Evolutionary conservation across 2,888 invertebrate species (phyloP).

Genomic region (Acholoe squamosa): DNA sequence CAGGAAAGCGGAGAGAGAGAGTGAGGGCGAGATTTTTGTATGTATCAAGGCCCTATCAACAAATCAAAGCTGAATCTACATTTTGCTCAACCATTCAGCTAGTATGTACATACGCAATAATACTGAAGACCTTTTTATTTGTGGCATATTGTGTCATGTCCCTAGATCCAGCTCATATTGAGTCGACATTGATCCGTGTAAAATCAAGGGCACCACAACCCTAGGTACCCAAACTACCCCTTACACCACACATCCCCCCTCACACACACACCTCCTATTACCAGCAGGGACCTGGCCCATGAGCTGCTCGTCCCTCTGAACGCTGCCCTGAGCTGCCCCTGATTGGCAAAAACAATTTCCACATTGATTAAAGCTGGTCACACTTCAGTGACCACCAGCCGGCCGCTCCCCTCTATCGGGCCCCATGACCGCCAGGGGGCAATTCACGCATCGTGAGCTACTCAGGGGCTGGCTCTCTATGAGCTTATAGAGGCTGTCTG

Average conservation of each 20-base stretch:
- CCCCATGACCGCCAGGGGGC: conserved; percentile 12
- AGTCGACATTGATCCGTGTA: background rate
- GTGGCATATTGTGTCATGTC: too few species aligned
- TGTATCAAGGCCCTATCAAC: too few species aligned
- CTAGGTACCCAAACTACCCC: too few species aligned
- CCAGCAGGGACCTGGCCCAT: background rate
- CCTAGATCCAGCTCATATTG: background rate
- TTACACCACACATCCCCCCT: background rate
- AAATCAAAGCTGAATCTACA: too few species aligned
- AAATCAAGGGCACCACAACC: background rate
- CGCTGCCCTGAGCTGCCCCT: conserved; percentile 28
- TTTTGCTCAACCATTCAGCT: too few species aligned
- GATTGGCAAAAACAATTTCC: conserved; percentile 36
- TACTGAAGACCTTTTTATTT: too few species aligned
- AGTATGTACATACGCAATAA: too few species aligned
- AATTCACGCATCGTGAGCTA: background rate
- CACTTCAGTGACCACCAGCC: background rate
- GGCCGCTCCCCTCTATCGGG: background rate
- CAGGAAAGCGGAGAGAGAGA: too few species aligned
- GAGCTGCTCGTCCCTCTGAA: background rate
- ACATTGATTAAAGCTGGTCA: conserved; percentile 32
- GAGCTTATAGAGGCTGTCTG: too few species aligned
- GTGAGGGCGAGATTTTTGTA: too few species aligned
- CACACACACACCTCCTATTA: background rate
- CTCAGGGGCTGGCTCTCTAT: background rate